These are phyloP conservation scores for Sinodicranocentrus sp. DNA, from an alignment of 2,888 invertebrate genomes.

Conservation along the genomic window DNA sequence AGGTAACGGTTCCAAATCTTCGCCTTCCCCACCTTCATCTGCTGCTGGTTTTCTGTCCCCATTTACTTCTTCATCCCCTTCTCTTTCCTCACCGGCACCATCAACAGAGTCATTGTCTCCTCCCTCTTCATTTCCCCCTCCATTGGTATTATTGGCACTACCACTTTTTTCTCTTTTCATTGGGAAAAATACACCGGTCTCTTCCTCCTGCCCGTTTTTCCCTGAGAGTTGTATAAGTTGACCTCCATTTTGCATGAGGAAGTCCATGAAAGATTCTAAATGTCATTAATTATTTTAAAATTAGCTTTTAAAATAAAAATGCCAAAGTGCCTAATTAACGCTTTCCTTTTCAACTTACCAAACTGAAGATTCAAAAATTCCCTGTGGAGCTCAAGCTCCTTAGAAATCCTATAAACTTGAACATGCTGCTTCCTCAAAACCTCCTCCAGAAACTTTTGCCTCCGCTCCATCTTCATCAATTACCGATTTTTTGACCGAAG, in stretches of 20 bases:
- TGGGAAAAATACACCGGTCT: slow-evolving; percentile 63
- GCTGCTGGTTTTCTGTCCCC: slow-evolving; percentile 6
- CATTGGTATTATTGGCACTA: slow-evolving; percentile 27
- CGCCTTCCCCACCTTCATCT: slow-evolving; percentile 28
- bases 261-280: slow-evolving; percentile 69
- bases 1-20: slow-evolving; percentile 32
- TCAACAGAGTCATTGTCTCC: slow-evolving; percentile 1
- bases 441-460: slow-evolving; percentile 63
- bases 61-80: neutral
- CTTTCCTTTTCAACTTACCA: slow-evolving; percentile 59
- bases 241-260: slow-evolving; percentile 61
- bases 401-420: slow-evolving; percentile 52
- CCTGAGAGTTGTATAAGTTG: slow-evolving; percentile 54
- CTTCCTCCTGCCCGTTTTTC: slow-evolving; percentile 49
- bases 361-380: slow-evolving; percentile 68
- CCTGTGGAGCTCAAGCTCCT: slow-evolving; percentile 63
- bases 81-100: neutral
- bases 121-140: slow-evolving; percentile 13
- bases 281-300: neutral
- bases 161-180: slow-evolving; percentile 41
- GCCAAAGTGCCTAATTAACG: too few relatives aligned
- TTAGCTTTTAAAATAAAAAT: neutral
- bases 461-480: slow-evolving; percentile 52
- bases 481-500: too few relatives aligned
- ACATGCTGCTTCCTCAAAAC: slow-evolving; percentile 51